Evolutionary conservation across 2,797 vertebrate genomes (phyloP).

Genomic region (Ammospiza maritima): DNA sequence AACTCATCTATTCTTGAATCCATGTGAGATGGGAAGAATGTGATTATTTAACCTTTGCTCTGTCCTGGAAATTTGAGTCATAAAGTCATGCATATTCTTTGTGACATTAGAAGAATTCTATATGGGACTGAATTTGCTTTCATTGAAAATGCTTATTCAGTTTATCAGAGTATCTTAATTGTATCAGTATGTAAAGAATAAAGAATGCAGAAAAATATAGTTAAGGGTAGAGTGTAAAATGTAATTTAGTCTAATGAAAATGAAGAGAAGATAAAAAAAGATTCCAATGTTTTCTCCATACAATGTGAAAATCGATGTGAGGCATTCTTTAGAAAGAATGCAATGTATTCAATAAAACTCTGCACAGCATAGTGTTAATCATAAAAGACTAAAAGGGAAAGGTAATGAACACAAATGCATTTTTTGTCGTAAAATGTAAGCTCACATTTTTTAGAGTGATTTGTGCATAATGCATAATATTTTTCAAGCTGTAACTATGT

Average conservation of each 20-base stretch:
- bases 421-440: neutral
- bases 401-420: neutral
- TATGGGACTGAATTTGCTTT: neutral
- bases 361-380: neutral
- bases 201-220: neutral
- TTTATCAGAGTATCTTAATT: neutral
- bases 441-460: neutral
- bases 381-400: neutral
- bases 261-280: neutral
- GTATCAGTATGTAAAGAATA: neutral
- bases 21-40: neutral
- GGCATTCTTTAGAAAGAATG: neutral
- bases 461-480: neutral
- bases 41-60: neutral
- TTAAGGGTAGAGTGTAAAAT: neutral
- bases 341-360: neutral
- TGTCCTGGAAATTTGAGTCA: neutral
- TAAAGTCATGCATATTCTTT: neutral
- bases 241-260: neutral
- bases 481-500: neutral
- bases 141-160: neutral
- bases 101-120: neutral
- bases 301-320: neutral
- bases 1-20: neutral
- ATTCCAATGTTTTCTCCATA: neutral